Percentiles rank a stretch among this genome's conserved stretches.
Conservation (phyloP, 2,888 invertebrate species). For the Julus scanicus region DNA sequence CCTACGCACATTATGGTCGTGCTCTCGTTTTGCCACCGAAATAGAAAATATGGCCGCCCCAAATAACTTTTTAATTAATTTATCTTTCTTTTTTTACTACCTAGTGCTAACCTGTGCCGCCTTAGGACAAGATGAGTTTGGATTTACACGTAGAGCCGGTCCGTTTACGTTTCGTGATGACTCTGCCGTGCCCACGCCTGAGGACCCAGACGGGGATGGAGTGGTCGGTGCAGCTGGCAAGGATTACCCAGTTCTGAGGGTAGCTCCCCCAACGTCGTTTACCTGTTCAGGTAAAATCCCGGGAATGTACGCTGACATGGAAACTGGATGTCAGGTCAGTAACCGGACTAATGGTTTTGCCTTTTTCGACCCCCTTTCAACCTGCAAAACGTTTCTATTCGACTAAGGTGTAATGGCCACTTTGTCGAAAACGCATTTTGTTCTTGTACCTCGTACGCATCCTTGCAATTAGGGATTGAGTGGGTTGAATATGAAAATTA, state of each 20-base stretch:
- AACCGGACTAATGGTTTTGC: conserved; percentile 5
- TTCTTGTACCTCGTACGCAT: neutral
- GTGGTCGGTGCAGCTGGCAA: conserved; percentile 55
- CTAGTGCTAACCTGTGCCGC: neutral
- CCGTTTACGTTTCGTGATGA: conserved; percentile 1
- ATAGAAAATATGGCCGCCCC: neutral
- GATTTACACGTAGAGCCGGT: neutral
- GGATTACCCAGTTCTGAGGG: conserved; percentile 55
- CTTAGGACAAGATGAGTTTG: conserved; percentile 17
- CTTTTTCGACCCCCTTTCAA: conserved; percentile 2
- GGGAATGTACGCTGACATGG: conserved; percentile 58
- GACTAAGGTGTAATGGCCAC: neutral
- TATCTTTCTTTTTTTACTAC: neutral
- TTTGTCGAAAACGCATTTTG: neutral
- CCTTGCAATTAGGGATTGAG: neutral
- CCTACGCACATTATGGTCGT: neutral
- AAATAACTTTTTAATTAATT: neutral
- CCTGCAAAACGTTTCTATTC: neutral
- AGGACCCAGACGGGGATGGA: conserved; percentile 56
- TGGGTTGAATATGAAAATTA: neutral
- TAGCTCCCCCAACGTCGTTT: conserved; percentile 56
- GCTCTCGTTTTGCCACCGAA: neutral
- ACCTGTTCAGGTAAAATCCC: conserved; percentile 56
- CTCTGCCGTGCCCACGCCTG: conserved; percentile 51
- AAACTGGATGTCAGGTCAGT: conserved; percentile 58